Conservation (phyloP, 1,140 invertebrate genomes). For the Drosophila pandora region DNA sequence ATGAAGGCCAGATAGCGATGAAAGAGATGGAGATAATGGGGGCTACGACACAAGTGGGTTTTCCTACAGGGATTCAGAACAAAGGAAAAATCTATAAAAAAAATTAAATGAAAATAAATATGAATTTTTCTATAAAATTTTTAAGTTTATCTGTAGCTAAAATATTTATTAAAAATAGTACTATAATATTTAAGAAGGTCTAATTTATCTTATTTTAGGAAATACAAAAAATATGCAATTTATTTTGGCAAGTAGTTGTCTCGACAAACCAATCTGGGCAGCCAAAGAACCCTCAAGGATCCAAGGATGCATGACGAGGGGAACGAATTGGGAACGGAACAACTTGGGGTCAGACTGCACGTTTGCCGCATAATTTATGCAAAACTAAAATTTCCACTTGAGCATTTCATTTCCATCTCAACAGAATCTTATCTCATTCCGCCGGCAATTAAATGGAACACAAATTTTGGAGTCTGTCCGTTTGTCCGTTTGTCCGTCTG, state of each 20-base stretch:
- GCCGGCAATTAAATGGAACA: conserved; percentile 64
- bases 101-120: no score
- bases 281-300: conserved; percentile 1
- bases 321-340: background rate
- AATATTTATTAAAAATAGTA: no score
- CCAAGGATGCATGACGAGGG: background rate
- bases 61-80: background rate
- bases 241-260: background rate
- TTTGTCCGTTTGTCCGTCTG: background rate
- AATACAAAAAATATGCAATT: no score
- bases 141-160: no score
- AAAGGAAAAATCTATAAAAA: no score
- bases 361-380: conserved; percentile 69
- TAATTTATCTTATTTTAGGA: no score
- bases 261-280: background rate
- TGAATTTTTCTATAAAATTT: no score
- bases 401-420: conserved; percentile 51
- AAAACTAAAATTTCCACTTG: conserved; percentile 73
- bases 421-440: conserved; percentile 35
- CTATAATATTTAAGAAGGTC: no score
- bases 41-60: background rate
- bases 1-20: background rate
- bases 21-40: background rate
- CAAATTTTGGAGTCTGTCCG: conserved; percentile 45
- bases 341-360: conserved; percentile 46